Percentiles rank a stretch among this genome's conserved stretches.
phyloP scores from a whole-genome alignment of 2,888 invertebrate genomes.

The Athalia rosae region DNA sequence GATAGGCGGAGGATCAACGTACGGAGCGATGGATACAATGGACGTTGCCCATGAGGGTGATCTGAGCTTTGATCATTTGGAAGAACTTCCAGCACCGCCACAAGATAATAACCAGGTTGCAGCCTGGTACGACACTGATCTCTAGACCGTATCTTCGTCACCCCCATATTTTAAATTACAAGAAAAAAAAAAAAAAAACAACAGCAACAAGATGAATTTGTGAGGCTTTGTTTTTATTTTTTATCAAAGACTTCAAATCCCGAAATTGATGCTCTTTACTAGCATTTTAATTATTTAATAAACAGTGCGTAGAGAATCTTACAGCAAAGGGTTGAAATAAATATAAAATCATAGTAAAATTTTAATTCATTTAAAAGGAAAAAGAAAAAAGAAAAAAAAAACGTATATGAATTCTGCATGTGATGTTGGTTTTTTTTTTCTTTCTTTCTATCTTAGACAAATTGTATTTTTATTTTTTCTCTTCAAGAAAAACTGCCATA shows the following conservation, averaged over 20 bases:
- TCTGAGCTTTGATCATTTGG: conserved; percentile 86
- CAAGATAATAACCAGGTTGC: conserved; percentile 94
- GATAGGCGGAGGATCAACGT: conserved; percentile 86
- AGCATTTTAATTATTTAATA: conserved; percentile 24
- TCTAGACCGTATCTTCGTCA: conserved; percentile 66
- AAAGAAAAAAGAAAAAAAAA: neutral
- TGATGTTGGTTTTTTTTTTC: neutral
- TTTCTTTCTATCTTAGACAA: neutral
- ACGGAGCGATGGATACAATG: conserved; percentile 90
- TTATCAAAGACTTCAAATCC: neutral
- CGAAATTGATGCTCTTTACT: conserved; percentile 33
- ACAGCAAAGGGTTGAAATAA: neutral
- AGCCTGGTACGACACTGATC: conserved; percentile 98
- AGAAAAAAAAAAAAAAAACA: neutral
- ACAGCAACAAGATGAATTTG: neutral
- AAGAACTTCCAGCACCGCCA: conserved; percentile 87
- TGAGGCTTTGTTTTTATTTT: conserved; percentile 24
- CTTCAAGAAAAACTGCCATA: too few species aligned
- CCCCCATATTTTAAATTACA: neutral
- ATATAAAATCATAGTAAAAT: neutral
- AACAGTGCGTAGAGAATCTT: too few species aligned
- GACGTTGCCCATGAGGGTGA: conserved; percentile 86
- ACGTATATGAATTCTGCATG: neutral
- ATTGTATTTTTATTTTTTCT: neutral
- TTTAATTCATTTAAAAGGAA: neutral